Percentiles rank a stretch among this genome's conserved stretches.
Evolutionary conservation across 1,140 invertebrate genomes (phyloP).

Genomic region (Caerostris extrusa): DNA sequence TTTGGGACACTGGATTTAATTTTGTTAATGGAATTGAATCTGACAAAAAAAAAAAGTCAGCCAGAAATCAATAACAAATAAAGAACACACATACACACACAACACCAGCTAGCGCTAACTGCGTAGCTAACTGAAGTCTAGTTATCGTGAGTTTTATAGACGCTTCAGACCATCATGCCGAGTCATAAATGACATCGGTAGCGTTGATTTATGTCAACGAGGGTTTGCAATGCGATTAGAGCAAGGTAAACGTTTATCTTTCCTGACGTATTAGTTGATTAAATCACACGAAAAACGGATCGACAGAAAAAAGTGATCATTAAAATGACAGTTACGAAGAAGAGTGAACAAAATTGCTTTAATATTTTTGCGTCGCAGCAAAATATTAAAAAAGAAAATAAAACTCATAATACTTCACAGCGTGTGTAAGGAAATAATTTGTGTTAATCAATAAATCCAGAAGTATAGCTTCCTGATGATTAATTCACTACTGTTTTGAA

Average conservation of each 20-base stretch:
- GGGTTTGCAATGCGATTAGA: conserved; percentile 25
- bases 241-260: conserved; percentile 41
- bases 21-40: conserved; percentile 44
- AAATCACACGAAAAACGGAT: conserved; percentile 29
- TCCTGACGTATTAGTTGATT: conserved; percentile 59
- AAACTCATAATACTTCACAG: background rate
- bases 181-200: conserved; percentile 47
- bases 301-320: background rate
- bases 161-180: conserved; percentile 24
- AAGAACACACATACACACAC: background rate
- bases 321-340: conserved; percentile 16
- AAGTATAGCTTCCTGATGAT: no score
- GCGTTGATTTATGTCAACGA: conserved; percentile 42
- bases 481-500: no score
- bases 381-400: background rate
- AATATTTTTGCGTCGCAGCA: background rate
- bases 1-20: conserved; percentile 14
- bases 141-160: conserved; percentile 49
- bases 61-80: conserved; percentile 29
- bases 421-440: no score
- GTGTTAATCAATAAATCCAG: no score
- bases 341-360: background rate
- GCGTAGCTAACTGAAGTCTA: conserved; percentile 30
- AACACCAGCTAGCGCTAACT: background rate
- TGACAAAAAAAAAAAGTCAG: conserved; percentile 1